Evolutionary conservation across 2,113 vertebrate genomes (phyloP), one percentile per base, ranked within the genome.

Genomic region (Ptilonorhynchus violaceus): DNA sequence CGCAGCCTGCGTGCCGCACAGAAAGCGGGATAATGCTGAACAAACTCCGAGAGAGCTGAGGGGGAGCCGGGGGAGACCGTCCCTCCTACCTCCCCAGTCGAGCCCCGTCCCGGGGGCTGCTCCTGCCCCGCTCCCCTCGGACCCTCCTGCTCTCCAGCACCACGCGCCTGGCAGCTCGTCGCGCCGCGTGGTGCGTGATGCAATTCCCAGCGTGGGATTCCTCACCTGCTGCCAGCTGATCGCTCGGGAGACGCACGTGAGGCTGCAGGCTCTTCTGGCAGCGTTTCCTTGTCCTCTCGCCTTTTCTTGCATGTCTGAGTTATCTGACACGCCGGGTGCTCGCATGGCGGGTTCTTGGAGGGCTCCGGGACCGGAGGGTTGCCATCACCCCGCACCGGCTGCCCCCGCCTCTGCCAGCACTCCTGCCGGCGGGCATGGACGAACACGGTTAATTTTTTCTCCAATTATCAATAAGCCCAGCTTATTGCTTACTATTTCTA

Each of bases 221-320:
- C 82, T 93, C 96, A 83, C 96, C 96, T 90, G 94, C 24, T 70
- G 88, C 95, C 95, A 76, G 46, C 75, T 44, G 85, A 82, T 92
- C 33, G 1, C 56, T 78, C 47, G 22, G 25, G 25, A 88, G 85
- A 50, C 8, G 78, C 78, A 8, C 49, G 13, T 15, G 49, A 42
- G 62, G 87, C 89, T 62, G 64, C 80, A n/a, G 78, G 78, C 91
- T 73, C 52, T 85, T 60, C 81, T 80, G 91, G 85, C 88, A 58
- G 82, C 46, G 1, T 27, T 50, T 46, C 33, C 94, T 30, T 11
- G 94, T 79, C 83, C 58, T 35, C 23, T 60, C 53, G 23, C 58
- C 35, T 17, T 31, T 60, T 25, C 77, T 13, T 2, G 50, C 73
- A 1, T 11, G 30, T 33, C 89, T 33, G 64, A 28, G 21, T 68